Conservation (phyloP, 2,113 vertebrate genomes). For the Hucho hucho region DNA sequence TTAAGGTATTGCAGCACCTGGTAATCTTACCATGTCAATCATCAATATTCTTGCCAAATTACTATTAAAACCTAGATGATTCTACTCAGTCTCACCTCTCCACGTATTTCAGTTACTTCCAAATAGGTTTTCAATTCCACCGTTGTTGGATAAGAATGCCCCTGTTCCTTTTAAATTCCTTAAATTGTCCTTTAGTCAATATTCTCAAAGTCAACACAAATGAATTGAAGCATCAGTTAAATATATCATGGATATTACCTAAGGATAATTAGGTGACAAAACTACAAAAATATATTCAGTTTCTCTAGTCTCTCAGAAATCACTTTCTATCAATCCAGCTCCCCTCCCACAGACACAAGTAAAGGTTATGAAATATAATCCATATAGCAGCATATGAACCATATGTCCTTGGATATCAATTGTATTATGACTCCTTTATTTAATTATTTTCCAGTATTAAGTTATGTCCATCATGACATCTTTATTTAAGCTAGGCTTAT, state of each 20-base stretch:
- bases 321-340: constrained; percentile 43
- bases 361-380: constrained; percentile 41
- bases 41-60: too few relatives aligned
- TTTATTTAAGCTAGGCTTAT: constrained; percentile 59
- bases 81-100: background rate
- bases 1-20: too few relatives aligned
- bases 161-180: background rate
- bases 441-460: constrained; percentile 4
- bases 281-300: constrained; percentile 17
- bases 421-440: constrained; percentile 39
- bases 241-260: background rate
- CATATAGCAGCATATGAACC: constrained; percentile 17
- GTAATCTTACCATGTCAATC: too few relatives aligned
- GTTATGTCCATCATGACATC: constrained; percentile 30
- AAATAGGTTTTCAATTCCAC: background rate
- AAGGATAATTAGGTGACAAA: background rate
- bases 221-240: background rate
- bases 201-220: background rate
- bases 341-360: constrained; percentile 39
- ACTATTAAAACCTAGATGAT: background rate
- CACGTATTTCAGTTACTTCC: background rate
- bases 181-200: background rate
- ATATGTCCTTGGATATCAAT: constrained; percentile 45
- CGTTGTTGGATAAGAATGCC: background rate
- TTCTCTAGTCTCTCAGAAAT: background rate